A percentile compares a stretch with the other conserved stretches of the same genome.
Conservation (phyloP, 2,113 vertebrate genomes). For the Hippocampus zosterae region DNA sequence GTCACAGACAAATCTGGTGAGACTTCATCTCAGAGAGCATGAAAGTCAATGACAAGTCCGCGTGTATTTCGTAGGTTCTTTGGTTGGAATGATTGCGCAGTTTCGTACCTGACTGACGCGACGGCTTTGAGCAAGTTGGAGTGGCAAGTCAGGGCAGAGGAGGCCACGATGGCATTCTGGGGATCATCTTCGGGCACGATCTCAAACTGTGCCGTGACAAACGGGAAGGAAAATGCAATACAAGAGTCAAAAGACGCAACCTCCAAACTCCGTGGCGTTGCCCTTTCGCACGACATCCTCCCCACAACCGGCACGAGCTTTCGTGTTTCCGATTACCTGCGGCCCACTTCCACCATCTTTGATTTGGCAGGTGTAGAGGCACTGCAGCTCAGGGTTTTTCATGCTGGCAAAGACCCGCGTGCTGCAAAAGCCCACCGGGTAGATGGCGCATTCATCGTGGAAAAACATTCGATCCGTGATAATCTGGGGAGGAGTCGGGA, state of each 20-base stretch:
- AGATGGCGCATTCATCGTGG: slow-evolving; percentile 83
- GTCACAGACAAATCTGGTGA: not conserved
- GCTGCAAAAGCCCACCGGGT: slow-evolving; percentile 88
- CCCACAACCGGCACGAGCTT: not conserved
- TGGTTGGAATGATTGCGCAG: not conserved
- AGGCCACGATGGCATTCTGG: slow-evolving; percentile 76
- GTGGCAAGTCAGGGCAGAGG: slow-evolving; percentile 79
- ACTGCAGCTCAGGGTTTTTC: slow-evolving; percentile 78
- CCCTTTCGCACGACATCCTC: not conserved
- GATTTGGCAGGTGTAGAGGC: slow-evolving; percentile 89
- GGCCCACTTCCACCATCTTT: slow-evolving; percentile 81
- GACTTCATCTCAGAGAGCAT: not conserved
- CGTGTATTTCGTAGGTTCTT: not conserved
- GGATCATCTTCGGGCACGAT: slow-evolving; percentile 88
- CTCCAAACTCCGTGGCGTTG: not conserved
- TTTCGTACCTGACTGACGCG: slow-evolving; percentile 61
- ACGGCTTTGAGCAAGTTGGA: slow-evolving; percentile 78
- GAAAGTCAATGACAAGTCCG: not conserved
- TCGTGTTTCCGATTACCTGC: slow-evolving; percentile 65
- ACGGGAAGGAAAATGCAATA: not conserved
- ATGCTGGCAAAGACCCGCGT: slow-evolving; percentile 81
- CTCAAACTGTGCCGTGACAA: slow-evolving; percentile 75
- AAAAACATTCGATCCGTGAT: slow-evolving; percentile 82
- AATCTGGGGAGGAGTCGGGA: slow-evolving; percentile 63
- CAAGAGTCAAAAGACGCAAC: not conserved